Base-by-base conservation (phyloP, 2,888 invertebrate species). In the Xestia c-nigrum region DNA sequence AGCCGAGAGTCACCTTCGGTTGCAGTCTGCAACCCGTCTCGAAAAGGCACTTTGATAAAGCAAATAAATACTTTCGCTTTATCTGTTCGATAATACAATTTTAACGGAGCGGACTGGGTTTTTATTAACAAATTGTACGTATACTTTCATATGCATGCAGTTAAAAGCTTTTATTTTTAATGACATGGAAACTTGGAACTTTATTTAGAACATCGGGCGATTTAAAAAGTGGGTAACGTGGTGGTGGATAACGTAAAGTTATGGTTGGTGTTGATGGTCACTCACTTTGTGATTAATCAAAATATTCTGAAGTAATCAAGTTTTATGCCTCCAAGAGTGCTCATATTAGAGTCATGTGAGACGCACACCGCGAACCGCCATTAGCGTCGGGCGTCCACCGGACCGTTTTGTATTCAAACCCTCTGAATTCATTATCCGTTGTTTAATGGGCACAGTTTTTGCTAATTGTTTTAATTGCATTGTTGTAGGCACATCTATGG, bases 341-440 rank as follows among this genome's bases (percentile, higher is more conserved):
- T 68, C 76, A 84, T 82, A 88, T 87, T 81, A 86, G 79, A 78
- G 72, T 72, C 80, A 81, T 80, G 50, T 76, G 67, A 81, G 78
- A 71, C 24, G 69, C 14, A 72, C 59, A 75, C 69, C 43, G 66
- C 52, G 63, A 40, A 65, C 47, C 47, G n/a, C 71, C 76, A 84
- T 85, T 86, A 86, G 76, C 69, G 61, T 64, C 38, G 63, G 40
- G 24, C 61, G 61, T 43, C 47, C 65, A 69, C 75, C 61, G 38
- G 31, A 66, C 31, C 61, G 72, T 59, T 78, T 64, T 80, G 78
- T 84, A 82, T 81, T 81, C 71, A 73, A 72, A 73, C 75, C 76
- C 47, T 63, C 69, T 75, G 82, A 83, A 87, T 85, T 88, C 84
- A 87, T 88, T 88, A 83, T 87, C 74, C 76, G 63, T 70, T 80